Conservation (phyloP, 1,140 invertebrate genomes). For the Rhagoletis pomonella region DNA sequence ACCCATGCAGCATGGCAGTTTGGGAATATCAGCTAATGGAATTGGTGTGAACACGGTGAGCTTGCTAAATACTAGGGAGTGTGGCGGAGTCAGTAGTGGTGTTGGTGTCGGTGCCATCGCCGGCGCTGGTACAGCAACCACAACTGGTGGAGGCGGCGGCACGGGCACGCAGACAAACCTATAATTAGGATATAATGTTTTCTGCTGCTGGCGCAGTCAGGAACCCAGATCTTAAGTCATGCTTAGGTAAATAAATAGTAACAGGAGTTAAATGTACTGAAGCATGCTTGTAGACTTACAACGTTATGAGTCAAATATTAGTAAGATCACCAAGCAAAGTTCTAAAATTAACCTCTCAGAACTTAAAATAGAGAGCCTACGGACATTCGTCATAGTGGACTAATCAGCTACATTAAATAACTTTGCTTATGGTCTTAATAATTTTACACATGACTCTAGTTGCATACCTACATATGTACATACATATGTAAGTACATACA, state of each 20-base stretch:
- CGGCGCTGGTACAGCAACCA: conserved; percentile 9
- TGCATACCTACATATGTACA: too few relatives aligned
- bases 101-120: conserved; percentile 47
- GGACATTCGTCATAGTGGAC: too few relatives aligned
- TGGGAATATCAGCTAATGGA: background rate
- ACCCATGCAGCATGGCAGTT: background rate
- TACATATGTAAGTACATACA: too few relatives aligned
- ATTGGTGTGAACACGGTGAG: conserved; percentile 28
- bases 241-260: too few relatives aligned
- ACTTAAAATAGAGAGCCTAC: too few relatives aligned
- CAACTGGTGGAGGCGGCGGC: conserved; percentile 19
- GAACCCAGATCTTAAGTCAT: background rate
- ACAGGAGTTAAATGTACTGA: background rate
- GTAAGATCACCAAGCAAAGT: too few relatives aligned
- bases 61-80: conserved; percentile 33
- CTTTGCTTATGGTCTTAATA: too few relatives aligned
- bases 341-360: too few relatives aligned
- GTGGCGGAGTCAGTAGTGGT: conserved; percentile 10
- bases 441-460: too few relatives aligned
- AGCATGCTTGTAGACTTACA: background rate
- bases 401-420: too few relatives aligned
- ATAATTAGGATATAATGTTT: conserved; percentile 55
- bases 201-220: conserved; percentile 57
- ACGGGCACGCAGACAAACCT: conserved; percentile 58
- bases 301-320: background rate